phyloP scores from a whole-genome alignment of 2,113 vertebrate species.

The Alosa alosa region DNA sequence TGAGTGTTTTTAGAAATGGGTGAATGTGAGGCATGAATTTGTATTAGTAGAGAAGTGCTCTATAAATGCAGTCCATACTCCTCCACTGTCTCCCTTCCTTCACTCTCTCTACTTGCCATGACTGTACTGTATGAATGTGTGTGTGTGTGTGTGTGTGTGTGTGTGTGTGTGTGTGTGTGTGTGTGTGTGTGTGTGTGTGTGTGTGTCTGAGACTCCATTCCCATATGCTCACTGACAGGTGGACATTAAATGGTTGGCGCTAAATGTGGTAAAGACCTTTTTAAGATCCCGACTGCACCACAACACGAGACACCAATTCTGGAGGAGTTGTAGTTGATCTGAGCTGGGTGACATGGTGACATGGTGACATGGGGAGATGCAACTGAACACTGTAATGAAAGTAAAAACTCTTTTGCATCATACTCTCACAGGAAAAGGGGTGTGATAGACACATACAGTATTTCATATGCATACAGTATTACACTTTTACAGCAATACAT shows the following conservation, averaged over 20 bases:
- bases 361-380: not conserved
- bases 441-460: not conserved
- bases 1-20: no score
- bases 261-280: not conserved
- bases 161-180: no score
- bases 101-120: no score
- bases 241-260: not conserved
- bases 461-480: no score
- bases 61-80: no score
- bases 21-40: no score
- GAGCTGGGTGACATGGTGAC: not conserved
- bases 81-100: no score
- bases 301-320: not conserved
- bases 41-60: no score
- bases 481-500: not conserved
- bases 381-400: not conserved
- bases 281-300: not conserved
- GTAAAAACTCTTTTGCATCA: not conserved
- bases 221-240: not conserved
- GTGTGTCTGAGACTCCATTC: no score
- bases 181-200: no score
- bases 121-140: no score
- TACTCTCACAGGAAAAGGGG: not conserved
- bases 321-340: not conserved
- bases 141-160: no score